Conservation (phyloP, 2,113 vertebrate genomes). For the Sphyrna mokarran region DNA sequence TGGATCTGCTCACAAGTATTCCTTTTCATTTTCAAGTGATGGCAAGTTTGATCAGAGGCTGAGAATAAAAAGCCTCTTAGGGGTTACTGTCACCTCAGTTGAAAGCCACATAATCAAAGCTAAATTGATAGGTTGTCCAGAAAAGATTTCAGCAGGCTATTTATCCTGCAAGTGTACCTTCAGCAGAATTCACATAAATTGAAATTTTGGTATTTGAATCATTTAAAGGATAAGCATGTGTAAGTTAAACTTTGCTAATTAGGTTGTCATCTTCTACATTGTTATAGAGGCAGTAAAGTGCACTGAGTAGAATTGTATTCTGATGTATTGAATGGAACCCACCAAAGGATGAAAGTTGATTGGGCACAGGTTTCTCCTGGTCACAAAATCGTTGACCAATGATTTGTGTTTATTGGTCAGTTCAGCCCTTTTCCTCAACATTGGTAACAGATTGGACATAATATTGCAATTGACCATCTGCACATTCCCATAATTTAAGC, state of each 20-base stretch:
- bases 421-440: neutral
- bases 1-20: neutral
- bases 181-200: neutral
- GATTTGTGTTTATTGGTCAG: neutral
- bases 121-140: neutral
- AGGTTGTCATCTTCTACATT: neutral
- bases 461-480: neutral
- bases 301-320: neutral
- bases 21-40: neutral
- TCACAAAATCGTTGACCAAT: neutral
- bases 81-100: neutral
- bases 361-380: neutral
- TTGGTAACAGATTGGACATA: neutral
- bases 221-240: neutral
- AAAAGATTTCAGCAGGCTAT: neutral
- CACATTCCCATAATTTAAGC: neutral
- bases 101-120: neutral
- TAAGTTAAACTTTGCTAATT: neutral
- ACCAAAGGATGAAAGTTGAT: neutral
- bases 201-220: neutral
- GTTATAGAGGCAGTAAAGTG: neutral
- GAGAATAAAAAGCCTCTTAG: neutral
- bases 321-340: neutral
- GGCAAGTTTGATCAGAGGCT: neutral
- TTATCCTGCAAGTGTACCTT: neutral